Percentiles rank a stretch among this genome's conserved stretches.
phyloP scores from a whole-genome alignment of 2,888 invertebrate species.

The Drosophila maculinotata region DNA sequence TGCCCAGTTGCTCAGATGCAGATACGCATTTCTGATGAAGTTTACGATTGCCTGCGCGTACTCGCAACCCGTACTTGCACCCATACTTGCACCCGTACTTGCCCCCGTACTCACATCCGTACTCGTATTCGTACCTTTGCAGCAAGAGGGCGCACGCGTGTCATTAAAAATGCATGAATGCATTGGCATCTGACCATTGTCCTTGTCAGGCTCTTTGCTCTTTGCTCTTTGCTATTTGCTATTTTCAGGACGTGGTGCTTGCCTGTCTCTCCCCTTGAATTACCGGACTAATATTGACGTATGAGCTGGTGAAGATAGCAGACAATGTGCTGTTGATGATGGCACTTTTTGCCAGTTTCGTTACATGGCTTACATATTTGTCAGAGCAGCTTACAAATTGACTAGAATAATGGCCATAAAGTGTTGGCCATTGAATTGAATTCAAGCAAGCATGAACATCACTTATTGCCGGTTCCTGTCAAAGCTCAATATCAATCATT shows the following conservation, averaged over 20 bases:
- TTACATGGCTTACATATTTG: constrained; percentile 40
- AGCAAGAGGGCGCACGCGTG: constrained; percentile 20
- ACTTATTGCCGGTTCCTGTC: background rate
- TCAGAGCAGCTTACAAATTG: constrained; percentile 17
- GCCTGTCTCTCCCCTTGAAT: constrained; percentile 22
- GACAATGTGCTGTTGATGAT: constrained; percentile 8
- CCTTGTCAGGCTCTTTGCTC: constrained; percentile 43
- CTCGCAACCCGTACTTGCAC: background rate
- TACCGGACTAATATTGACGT: constrained; percentile 47
- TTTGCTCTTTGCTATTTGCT: constrained; percentile 15
- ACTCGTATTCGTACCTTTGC: background rate
- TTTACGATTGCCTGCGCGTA: constrained; percentile 9
- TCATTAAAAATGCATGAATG: constrained; percentile 70
- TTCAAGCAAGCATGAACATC: background rate
- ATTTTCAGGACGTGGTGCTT: constrained; percentile 10
- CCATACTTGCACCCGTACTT: no score
- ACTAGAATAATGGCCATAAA: constrained; percentile 14
- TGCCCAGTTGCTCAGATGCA: constrained; percentile 18
- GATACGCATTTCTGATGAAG: constrained; percentile 40
- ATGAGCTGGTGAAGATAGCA: constrained; percentile 14
- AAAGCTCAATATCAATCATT: background rate
- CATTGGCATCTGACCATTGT: constrained; percentile 62
- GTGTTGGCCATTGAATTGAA: constrained; percentile 25
- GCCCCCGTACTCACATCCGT: background rate
- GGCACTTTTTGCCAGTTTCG: constrained; percentile 16